A percentile compares a stretch with the other conserved stretches of the same genome.
These are phyloP conservation scores for Mesaphorura yosii DNA, from an alignment of 1,140 invertebrate species.

Conservation along the genomic window DNA sequence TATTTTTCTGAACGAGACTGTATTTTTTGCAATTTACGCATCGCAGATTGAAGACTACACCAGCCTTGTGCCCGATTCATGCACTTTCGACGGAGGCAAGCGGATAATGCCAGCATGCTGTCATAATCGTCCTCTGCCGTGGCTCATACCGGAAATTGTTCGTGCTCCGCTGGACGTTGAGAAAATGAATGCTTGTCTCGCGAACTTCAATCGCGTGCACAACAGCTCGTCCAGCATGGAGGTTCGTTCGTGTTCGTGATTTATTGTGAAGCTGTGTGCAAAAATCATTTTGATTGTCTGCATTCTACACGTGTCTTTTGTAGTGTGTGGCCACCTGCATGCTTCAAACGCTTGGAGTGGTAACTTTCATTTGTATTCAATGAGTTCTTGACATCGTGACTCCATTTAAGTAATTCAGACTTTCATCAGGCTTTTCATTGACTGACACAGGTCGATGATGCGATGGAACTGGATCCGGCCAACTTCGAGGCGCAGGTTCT, in stretches of 20 bases:
- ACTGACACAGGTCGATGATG: slow-evolving; percentile 10
- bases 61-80: too few species aligned
- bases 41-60: too few species aligned
- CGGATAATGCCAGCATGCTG: slow-evolving; percentile 19
- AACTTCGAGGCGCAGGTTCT: slow-evolving; percentile 11
- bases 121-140: slow-evolving; percentile 19
- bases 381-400: background rate
- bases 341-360: slow-evolving; percentile 9
- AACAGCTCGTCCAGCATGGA: too few species aligned
- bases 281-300: too few species aligned
- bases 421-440: background rate
- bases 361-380: slow-evolving; percentile 7
- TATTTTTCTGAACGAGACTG: too few species aligned
- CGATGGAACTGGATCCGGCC: slow-evolving; percentile 17
- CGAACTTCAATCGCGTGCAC: slow-evolving; percentile 13
- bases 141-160: slow-evolving; percentile 17
- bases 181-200: slow-evolving; percentile 9
- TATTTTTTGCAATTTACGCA: too few species aligned
- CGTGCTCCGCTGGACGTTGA: slow-evolving; percentile 16
- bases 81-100: slow-evolving; percentile 3
- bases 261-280: too few species aligned
- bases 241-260: background rate
- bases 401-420: background rate
- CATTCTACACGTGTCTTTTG: too few species aligned
- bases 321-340: slow-evolving; percentile 21